Evolutionary conservation across 2,888 invertebrate genomes (phyloP).

Genomic region (Stegophylla sp.): DNA sequence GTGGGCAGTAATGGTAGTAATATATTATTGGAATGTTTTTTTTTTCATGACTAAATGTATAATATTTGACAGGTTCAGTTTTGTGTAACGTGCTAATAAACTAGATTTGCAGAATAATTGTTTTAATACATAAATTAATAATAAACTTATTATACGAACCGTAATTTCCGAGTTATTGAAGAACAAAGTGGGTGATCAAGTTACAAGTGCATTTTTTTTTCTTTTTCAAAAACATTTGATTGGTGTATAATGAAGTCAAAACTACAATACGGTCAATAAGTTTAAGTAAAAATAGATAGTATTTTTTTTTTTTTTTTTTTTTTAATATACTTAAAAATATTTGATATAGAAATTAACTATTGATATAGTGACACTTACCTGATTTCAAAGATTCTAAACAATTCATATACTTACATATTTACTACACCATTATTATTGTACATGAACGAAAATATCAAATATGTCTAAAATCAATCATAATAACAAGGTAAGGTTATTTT

Average conservation of each 20-base stretch:
- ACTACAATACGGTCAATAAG: too few relatives aligned
- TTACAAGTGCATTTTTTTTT: not conserved
- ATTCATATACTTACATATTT: too few relatives aligned
- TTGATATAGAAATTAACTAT: too few relatives aligned
- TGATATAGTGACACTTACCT: too few relatives aligned
- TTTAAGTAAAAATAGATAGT: too few relatives aligned
- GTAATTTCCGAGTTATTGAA: not conserved
- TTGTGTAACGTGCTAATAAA: not conserved
- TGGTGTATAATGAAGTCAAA: too few relatives aligned
- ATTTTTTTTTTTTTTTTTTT: not conserved
- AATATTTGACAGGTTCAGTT: not conserved
- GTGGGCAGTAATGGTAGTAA: not conserved
- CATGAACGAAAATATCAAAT: not conserved
- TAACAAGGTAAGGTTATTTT: not conserved
- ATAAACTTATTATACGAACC: not conserved
- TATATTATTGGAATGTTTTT: not conserved
- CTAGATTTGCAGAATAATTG: not conserved
- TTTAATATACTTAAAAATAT: not conserved
- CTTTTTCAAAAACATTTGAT: not conserved
- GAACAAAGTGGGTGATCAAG: not conserved
- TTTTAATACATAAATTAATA: not conserved
- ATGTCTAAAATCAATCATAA: not conserved
- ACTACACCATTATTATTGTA: not conserved
- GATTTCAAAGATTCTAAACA: too few relatives aligned
- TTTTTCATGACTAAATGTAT: not conserved